Conservation (phyloP, 2,888 invertebrate genomes). For the Pterostichus madidus region DNA sequence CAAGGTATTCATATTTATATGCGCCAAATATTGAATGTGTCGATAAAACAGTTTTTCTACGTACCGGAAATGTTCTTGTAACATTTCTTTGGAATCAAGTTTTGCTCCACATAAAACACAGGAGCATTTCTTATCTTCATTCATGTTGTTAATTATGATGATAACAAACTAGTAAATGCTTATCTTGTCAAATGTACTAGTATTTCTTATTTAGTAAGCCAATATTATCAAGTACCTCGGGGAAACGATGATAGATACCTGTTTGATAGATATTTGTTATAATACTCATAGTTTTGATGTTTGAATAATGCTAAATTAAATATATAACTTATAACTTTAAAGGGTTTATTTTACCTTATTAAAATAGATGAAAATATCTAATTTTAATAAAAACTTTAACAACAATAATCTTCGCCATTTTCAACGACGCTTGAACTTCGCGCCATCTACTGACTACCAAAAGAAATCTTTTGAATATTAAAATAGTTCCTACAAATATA, state of each 20-base stretch:
- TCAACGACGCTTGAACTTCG: conserved; percentile 65
- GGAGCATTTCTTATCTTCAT: conserved; percentile 41
- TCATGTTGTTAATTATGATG: conserved; percentile 21
- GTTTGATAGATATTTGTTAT: neutral
- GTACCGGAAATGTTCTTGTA: conserved; percentile 82
- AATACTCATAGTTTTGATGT: conserved; percentile 10
- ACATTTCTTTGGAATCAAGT: conserved; percentile 77
- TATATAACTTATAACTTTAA: neutral
- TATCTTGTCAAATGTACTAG: neutral
- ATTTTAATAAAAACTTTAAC: conserved; percentile 33
- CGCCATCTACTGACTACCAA: conserved; percentile 66
- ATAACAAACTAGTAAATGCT: neutral
- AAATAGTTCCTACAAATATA: conserved; percentile 21
- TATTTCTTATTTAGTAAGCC: neutral
- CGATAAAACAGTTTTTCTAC: conserved; percentile 26
- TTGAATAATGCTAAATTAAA: neutral
- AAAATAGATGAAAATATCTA: neutral
- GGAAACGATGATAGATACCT: neutral
- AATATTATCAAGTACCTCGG: neutral
- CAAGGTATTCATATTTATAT: conserved; percentile 63
- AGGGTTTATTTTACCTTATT: neutral
- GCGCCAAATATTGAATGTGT: conserved; percentile 24
- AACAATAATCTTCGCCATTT: conserved; percentile 64
- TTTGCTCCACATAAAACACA: conserved; percentile 69
- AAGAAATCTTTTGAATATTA: conserved; percentile 56